These are phyloP conservation scores for Metellina segmentata DNA, from an alignment of 2,888 invertebrate species.

Conservation along the genomic window DNA sequence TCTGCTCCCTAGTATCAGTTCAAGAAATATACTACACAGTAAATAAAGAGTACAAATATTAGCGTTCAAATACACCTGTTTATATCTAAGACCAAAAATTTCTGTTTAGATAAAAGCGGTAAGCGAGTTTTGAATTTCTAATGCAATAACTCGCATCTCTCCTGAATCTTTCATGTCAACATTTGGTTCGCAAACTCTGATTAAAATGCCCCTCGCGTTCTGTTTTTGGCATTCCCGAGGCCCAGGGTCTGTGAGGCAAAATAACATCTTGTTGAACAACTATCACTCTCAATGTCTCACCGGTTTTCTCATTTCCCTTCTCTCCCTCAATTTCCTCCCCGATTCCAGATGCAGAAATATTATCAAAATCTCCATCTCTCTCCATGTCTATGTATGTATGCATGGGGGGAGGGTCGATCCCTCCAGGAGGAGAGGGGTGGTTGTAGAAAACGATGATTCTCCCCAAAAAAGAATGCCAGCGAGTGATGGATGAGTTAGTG, in stretches of 20 bases:
- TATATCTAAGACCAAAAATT: too few species aligned
- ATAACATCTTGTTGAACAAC: constrained; percentile 46
- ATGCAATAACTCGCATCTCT: too few species aligned
- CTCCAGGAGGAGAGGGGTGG: constrained; percentile 12
- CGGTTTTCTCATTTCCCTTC: neutral
- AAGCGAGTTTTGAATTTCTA: too few species aligned
- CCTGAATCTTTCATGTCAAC: too few species aligned
- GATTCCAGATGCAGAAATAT: constrained; percentile 13
- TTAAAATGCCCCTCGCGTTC: neutral
- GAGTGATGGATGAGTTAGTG: constrained; percentile 63
- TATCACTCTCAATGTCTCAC: constrained; percentile 46
- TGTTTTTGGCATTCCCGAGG: neutral
- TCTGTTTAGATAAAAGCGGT: too few species aligned
- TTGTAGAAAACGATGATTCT: constrained; percentile 47
- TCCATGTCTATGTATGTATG: constrained; percentile 55
- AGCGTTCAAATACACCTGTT: too few species aligned
- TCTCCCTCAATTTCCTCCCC: neutral
- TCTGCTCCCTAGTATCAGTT: too few species aligned
- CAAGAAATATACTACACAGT: too few species aligned
- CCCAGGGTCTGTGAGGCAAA: neutral
- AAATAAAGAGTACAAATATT: too few species aligned
- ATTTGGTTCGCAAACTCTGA: neutral
- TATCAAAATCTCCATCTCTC: constrained; percentile 56
- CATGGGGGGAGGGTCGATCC: constrained; percentile 22
- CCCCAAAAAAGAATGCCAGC: constrained; percentile 53